Conservation (phyloP, 2,888 invertebrate genomes). For the Macrophya annulata region DNA sequence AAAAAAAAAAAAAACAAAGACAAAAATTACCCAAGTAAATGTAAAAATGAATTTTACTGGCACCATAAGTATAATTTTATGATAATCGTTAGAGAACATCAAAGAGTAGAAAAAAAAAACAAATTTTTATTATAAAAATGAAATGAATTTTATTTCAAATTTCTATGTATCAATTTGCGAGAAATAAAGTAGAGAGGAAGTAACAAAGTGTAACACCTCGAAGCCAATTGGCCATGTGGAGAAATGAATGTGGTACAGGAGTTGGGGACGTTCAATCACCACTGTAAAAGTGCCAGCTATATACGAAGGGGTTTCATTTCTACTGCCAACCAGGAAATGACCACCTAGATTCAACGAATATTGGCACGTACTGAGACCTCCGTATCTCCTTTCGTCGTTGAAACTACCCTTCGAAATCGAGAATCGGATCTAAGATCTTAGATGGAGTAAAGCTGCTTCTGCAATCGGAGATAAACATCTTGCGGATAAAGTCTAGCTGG, state of each 20-base stretch:
- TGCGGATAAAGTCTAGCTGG: slow-evolving; percentile 30
- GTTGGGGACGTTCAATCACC: slow-evolving; percentile 67
- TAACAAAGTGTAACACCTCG: slow-evolving; percentile 25
- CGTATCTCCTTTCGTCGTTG: slow-evolving; percentile 17
- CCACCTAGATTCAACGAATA: slow-evolving; percentile 40
- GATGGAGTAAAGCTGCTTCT: not conserved
- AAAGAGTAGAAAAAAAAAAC: not conserved
- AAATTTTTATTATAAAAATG: not conserved
- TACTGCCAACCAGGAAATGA: slow-evolving; percentile 50
- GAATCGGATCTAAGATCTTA: slow-evolving; percentile 19
- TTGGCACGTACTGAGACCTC: slow-evolving; percentile 36
- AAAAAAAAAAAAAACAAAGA: not conserved
- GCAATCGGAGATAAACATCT: slow-evolving; percentile 49
- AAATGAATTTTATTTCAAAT: too few species aligned
- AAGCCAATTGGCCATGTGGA: slow-evolving; percentile 63
- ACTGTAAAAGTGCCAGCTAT: slow-evolving; percentile 60
- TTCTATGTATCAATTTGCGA: slow-evolving; percentile 8
- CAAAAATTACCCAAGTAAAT: not conserved
- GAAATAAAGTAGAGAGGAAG: slow-evolving; percentile 18
- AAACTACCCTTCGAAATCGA: slow-evolving; percentile 38
- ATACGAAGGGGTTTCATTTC: slow-evolving; percentile 37
- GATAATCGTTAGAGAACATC: not conserved
- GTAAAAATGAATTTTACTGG: not conserved
- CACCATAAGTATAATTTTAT: not conserved
- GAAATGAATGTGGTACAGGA: slow-evolving; percentile 71